Conservation (phyloP, 2,113 vertebrate genomes). For the Datnioides undecimradiatus region DNA sequence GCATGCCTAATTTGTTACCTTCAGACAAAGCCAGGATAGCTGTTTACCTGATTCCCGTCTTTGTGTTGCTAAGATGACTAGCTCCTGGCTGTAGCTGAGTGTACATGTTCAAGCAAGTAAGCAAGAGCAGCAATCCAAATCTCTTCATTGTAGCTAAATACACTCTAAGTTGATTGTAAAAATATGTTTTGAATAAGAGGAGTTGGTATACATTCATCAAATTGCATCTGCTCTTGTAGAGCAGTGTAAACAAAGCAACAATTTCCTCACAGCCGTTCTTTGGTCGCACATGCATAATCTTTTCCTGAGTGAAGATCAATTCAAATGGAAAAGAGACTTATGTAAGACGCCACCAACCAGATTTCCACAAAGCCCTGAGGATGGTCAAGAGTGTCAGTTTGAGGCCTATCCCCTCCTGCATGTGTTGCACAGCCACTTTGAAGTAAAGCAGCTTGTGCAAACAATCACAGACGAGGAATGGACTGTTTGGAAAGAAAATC, state of each 20-base stretch:
- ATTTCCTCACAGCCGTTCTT: conserved; percentile 7
- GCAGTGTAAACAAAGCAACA: conserved; percentile 18
- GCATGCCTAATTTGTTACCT: background rate
- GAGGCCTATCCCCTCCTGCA: background rate
- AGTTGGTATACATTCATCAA: background rate
- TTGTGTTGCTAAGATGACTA: background rate
- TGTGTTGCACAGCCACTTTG: background rate
- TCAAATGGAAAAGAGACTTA: background rate
- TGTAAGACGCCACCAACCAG: conserved; percentile 3
- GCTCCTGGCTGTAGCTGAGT: background rate
- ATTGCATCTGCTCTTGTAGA: background rate
- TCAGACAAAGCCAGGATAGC: background rate
- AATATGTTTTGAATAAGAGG: background rate
- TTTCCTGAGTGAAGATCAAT: conserved; percentile 24
- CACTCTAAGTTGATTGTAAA: background rate
- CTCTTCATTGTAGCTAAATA: background rate
- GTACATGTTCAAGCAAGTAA: no score
- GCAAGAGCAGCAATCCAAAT: background rate
- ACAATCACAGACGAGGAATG: background rate
- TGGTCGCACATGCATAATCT: conserved; percentile 3
- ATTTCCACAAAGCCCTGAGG: background rate
- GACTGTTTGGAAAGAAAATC: background rate
- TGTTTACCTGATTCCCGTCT: background rate
- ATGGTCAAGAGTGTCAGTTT: background rate
- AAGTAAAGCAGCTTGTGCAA: background rate